These are phyloP conservation scores for Carapus acus DNA, from an alignment of 2,797 vertebrate genomes.

Conservation along the genomic window DNA sequence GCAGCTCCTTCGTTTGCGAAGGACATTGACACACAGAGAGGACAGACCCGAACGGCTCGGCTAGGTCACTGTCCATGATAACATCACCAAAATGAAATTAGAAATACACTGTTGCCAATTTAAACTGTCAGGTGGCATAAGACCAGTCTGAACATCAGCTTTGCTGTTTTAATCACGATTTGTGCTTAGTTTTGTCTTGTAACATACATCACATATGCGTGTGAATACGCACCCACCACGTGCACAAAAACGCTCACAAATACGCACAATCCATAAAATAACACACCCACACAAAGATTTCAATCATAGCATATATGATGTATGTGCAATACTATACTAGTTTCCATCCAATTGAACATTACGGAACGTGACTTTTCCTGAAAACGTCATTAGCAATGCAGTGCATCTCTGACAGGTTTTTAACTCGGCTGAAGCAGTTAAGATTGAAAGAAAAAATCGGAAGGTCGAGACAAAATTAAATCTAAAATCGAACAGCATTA, in stretches of 20 bases:
- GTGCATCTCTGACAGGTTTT: slow-evolving; percentile 60
- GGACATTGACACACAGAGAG: slow-evolving; percentile 36
- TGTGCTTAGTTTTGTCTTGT: slow-evolving; percentile 56
- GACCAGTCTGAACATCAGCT: slow-evolving; percentile 14
- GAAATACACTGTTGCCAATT: slow-evolving; percentile 51
- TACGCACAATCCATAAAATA: slow-evolving; percentile 5
- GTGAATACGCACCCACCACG: slow-evolving; percentile 24
- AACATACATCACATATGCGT: slow-evolving; percentile 37
- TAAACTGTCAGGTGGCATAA: slow-evolving; percentile 5
- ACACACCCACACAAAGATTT: slow-evolving; percentile 21
- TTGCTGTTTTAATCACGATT: slow-evolving; percentile 35
- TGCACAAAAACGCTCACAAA: slow-evolving; percentile 3
- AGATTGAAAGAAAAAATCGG: slow-evolving; percentile 27
- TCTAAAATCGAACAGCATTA: slow-evolving; percentile 57
- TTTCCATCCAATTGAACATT: slow-evolving; percentile 28
- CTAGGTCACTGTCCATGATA: slow-evolving; percentile 13
- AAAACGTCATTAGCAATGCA: slow-evolving; percentile 53
- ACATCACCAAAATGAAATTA: slow-evolving; percentile 36
- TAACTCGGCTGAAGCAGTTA: slow-evolving; percentile 44
- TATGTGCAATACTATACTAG: slow-evolving; percentile 21
- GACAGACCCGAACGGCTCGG: slow-evolving; percentile 40
- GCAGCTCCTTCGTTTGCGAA: slow-evolving; percentile 33
- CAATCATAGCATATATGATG: slow-evolving; percentile 26
- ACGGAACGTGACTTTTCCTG: slow-evolving; percentile 22
- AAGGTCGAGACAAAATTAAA: slow-evolving; percentile 34